A percentile compares a stretch with the other conserved stretches of the same genome.
These are phyloP conservation scores for Craseonycteris thonglongyai DNA, from an alignment of 2,113 vertebrate species.

Conservation along the genomic window DNA sequence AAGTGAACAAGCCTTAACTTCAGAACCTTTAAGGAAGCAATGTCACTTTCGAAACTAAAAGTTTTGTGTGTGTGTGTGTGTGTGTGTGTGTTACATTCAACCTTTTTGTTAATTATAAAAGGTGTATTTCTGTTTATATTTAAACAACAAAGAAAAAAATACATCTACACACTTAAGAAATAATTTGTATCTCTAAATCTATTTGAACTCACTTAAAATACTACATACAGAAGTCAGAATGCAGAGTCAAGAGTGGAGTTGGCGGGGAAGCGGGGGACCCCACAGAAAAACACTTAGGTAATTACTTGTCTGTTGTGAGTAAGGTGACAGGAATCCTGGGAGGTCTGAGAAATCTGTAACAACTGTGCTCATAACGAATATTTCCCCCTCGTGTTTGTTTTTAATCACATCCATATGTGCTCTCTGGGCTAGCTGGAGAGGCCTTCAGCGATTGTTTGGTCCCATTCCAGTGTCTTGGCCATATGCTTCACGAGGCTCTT, in stretches of 20 bases:
- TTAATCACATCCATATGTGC: constrained; percentile 95
- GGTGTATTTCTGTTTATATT: constrained; percentile 82
- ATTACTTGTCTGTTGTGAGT: constrained; percentile 95
- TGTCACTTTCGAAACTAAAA: constrained; percentile 84
- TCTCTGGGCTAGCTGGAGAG: constrained; percentile 85
- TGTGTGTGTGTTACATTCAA: constrained; percentile 78
- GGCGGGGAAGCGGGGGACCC: constrained; percentile 82
- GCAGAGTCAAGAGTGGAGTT: constrained; percentile 82
- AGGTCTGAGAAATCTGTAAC: constrained; percentile 91
- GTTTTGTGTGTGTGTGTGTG: constrained; percentile 29
- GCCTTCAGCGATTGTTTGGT: constrained; percentile 87
- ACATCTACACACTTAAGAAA: constrained; percentile 81
- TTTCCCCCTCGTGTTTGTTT: constrained; percentile 76
- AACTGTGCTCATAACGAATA: constrained; percentile 83
- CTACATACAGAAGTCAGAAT: constrained; percentile 86
- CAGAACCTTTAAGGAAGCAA: constrained; percentile 82
- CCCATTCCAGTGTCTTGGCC: constrained; percentile 95
- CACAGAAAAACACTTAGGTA: constrained; percentile 88
- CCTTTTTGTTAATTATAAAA: constrained; percentile 81
- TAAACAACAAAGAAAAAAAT: constrained; percentile 81
- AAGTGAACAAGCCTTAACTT: constrained; percentile 85
- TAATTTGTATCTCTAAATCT: constrained; percentile 80
- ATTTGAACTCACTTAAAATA: constrained; percentile 79
- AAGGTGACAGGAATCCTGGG: constrained; percentile 92
- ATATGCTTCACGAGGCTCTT: constrained; percentile 92